Evolutionary conservation across 2,888 invertebrate species (phyloP), one percentile per base, ranked within the genome.

Genomic region (Megaustenia siamemsis): DNA sequence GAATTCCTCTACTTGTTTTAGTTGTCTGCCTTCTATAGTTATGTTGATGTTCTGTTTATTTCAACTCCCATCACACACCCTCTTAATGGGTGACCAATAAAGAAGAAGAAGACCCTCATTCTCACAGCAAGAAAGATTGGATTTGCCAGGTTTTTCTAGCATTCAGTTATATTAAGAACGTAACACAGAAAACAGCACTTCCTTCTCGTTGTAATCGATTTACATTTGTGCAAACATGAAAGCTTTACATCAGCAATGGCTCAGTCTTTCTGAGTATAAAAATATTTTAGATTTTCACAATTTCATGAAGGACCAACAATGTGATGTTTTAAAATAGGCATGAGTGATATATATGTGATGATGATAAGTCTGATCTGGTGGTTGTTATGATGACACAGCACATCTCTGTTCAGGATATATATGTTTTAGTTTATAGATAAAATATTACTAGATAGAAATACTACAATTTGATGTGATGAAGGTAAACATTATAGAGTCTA

Each of bases 241-340:
- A 45, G 12, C 6, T 3, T 63, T n/a, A 63, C 28, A 63, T 28
- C 32, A 32, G 15, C 63, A 63, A 63, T 53, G 53, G 53, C 53
- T 53, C n/a, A n/a, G n/a, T n/a, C 53, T 63, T 15, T 63, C 63
- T 32, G 32, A 63, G 63, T 63, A 63, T 63, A 63, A 63, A 63
- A 63, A 63, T 63, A 63, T 63, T 63, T 63, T n/a, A 5, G 63
- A 63, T 63, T 63, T 63, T 63, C 63, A 63, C 32, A n/a, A 28
- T 28, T 32, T 15, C 32, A 32, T 28, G 2, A 15, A 63, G 15
- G 15, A n/a, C 4, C 15, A n/a, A n/a, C 63, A 63, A 28, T 4
- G 32, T 32, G 32, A 63, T 4, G 10, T 1, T 32, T 32, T 28
- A 63, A 63, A 28, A 63, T n/a, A n/a, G n/a, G n/a, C n/a, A 63